Base-by-base conservation (phyloP, 2,797 vertebrate genomes). In the Gadopsis bispinosus region DNA sequence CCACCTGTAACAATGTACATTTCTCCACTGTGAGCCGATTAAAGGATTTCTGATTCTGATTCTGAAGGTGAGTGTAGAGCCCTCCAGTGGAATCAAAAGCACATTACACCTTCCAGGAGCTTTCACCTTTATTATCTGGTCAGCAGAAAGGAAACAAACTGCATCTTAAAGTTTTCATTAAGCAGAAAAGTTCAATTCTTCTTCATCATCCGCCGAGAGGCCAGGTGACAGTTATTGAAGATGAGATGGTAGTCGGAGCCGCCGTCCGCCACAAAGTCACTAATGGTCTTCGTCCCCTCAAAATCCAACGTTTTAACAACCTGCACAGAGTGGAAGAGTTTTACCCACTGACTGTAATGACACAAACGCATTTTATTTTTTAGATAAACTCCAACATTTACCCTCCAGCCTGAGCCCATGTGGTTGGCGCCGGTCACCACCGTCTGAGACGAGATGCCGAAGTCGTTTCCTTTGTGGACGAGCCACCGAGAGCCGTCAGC, bases 391-490 rank as follows among this genome's bases (percentile, higher is more conserved):
- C 17, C 1, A 19, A 11, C 3, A 31, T 4, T 50, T 22, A 82
- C 94, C 88, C 13, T 1, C 93, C 94, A 95, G 1, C 0, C 20
- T 0, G 0, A 1, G 60, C 77, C 53, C 94, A 95, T 93, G 83
- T 93, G 82, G 11, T 10, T 16, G 0, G 84, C 92, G 13, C 61
- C 56, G 1, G 86, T 84, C 77, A 92, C 92, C 63, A 95, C 92
- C 0, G 94, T 94, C 61, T 93, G 48, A 16, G 90, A 89, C 7
- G 61, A 73, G 3, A 29, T 3, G 3, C 93, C 93, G 14, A 11
- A 94, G 2, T 26, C 3, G 0, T 7, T 0, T 43, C 93, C 94
- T 84, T 95, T 94, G 41, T 95, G 94, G 66, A 94, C 11, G 37
- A 95, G 82, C 87, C 87, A 93, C 63, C 37, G 6, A 5, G 80